Percentiles rank a stretch among this genome's conserved stretches.
Evolutionary conservation across 2,797 vertebrate genomes (phyloP).

Genomic region (Mormyrus hasselquistii): DNA sequence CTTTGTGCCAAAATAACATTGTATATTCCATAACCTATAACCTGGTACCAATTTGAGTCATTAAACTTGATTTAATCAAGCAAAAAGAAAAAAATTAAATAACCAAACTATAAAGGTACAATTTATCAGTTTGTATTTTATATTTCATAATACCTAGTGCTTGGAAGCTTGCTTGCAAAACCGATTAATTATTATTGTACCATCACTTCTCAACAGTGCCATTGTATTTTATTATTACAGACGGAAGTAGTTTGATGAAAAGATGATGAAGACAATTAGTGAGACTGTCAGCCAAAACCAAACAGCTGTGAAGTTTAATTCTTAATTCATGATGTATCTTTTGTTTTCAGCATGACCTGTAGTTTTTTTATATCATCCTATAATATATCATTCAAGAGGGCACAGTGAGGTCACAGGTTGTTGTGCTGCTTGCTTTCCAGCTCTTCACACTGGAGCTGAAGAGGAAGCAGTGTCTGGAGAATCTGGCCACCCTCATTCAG

Average conservation of each 20-base stretch:
- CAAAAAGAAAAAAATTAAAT: neutral
- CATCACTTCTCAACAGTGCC: neutral
- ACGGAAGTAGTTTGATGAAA: neutral
- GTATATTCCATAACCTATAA: neutral
- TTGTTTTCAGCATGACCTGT: neutral
- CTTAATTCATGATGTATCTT: neutral
- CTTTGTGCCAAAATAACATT: neutral
- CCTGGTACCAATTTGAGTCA: neutral
- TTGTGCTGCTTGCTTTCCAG: constrained; percentile 54
- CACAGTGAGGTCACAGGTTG: neutral
- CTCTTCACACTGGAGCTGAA: constrained; percentile 89
- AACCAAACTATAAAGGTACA: neutral
- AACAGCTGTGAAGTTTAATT: neutral
- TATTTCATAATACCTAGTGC: neutral
- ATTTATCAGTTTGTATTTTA: neutral
- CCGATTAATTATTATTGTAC: neutral
- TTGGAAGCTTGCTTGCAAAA: neutral
- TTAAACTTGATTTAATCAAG: neutral
- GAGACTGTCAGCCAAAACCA: neutral
- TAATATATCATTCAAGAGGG: neutral
- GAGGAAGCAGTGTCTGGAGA: constrained; percentile 79
- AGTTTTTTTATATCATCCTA: neutral
- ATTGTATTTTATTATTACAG: neutral
- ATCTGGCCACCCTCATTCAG: constrained; percentile 87
- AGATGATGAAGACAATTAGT: neutral